phyloP scores from a whole-genome alignment of 2,797 vertebrate species.

The Orientallactaga sibirica region DNA sequence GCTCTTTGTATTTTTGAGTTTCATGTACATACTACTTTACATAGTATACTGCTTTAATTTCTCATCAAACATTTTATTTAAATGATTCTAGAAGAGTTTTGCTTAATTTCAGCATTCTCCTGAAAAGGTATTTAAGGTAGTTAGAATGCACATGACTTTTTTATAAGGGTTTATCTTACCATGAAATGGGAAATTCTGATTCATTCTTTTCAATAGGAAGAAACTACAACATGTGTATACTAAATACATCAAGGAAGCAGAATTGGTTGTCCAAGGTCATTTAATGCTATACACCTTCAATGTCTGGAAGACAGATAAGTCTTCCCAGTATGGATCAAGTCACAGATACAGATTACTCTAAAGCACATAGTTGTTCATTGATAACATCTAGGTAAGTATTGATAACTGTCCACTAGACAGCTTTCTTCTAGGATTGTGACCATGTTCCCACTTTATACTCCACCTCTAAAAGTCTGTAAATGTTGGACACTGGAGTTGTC shows the following conservation, averaged over 20 bases:
- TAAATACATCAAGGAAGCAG: not conserved
- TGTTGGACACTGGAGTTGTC: not conserved
- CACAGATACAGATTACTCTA: not conserved
- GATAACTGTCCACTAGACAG: not conserved
- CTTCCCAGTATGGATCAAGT: not conserved
- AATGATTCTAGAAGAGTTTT: conserved; percentile 2
- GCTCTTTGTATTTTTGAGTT: not conserved
- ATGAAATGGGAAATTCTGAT: not conserved
- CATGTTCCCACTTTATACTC: not conserved
- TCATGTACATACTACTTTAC: not conserved
- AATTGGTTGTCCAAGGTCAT: not conserved
- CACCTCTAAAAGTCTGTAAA: not conserved
- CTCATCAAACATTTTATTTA: conserved; percentile 19
- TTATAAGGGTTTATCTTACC: conserved; percentile 5
- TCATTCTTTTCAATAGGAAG: not conserved
- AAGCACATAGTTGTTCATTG: not conserved
- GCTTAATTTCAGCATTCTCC: not conserved
- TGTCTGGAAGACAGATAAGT: not conserved
- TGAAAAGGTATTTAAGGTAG: not conserved
- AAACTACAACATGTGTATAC: not conserved
- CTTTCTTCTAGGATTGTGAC: conserved; percentile 12
- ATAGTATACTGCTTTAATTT: not conserved
- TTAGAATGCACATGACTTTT: not conserved
- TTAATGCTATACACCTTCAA: not conserved
- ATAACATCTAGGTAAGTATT: not conserved